These are phyloP conservation scores for Orthosia cruda DNA, from an alignment of 2,888 invertebrate species.

Conservation along the genomic window DNA sequence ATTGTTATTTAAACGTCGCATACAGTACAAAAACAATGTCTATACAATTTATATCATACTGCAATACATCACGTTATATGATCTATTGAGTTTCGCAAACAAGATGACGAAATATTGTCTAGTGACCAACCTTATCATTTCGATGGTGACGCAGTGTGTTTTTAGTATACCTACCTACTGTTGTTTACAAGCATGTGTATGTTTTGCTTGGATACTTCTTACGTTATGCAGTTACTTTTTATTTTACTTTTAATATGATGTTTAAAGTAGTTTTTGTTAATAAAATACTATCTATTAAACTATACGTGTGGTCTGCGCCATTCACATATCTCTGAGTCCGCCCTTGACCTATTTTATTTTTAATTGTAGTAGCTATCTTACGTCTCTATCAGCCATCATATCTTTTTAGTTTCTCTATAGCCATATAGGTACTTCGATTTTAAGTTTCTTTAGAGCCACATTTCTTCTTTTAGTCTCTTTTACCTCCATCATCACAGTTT, in stretches of 20 bases:
- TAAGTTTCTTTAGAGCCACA: not conserved
- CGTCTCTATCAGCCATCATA: not conserved
- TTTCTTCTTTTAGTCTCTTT: not conserved
- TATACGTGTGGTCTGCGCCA: not conserved
- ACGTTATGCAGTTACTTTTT: constrained; percentile 13
- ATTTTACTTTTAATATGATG: constrained; percentile 11
- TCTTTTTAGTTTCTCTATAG: too few relatives aligned
- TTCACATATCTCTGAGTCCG: not conserved
- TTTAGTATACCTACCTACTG: not conserved
- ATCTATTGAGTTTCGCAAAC: constrained; percentile 47
- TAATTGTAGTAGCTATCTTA: not conserved
- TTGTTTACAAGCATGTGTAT: constrained; percentile 1
- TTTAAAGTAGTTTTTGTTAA: not conserved
- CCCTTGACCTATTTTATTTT: not conserved
- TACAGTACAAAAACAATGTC: constrained; percentile 17
- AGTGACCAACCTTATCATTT: constrained; percentile 39
- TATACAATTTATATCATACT: constrained; percentile 13
- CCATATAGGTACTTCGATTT: too few relatives aligned
- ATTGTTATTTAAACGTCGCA: constrained; percentile 21
- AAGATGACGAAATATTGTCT: constrained; percentile 49
- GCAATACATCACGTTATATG: constrained; percentile 14
- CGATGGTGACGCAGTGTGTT: constrained; percentile 31
- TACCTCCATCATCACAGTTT: too few relatives aligned
- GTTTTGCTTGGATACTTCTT: constrained; percentile 15
- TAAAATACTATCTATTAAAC: not conserved